Conservation (phyloP, 2,888 invertebrate species). For the Oasisia sp. region DNA sequence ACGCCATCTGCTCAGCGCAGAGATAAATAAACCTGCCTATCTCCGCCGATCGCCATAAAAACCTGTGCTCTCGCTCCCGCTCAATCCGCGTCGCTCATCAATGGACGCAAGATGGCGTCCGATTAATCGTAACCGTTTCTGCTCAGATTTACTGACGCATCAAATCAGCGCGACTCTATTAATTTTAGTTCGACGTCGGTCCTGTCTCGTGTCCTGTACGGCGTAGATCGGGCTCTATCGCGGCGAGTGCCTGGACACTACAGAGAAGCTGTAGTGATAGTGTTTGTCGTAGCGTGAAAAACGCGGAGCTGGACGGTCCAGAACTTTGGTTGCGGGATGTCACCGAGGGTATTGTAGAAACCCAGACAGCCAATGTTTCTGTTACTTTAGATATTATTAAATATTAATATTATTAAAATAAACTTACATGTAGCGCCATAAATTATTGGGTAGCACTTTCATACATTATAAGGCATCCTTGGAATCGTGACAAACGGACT, state of each 20-base stretch:
- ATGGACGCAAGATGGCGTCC: not conserved
- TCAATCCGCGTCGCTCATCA: not conserved
- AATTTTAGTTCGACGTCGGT: not conserved
- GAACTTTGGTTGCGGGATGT: too few relatives aligned
- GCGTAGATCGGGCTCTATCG: not conserved
- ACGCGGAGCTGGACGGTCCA: too few relatives aligned
- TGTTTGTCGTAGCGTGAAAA: not conserved
- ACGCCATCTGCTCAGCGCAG: not conserved
- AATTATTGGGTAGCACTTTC: too few relatives aligned
- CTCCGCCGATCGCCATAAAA: not conserved
- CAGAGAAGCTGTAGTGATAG: not conserved
- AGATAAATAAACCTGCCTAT: not conserved
- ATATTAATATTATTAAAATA: too few relatives aligned
- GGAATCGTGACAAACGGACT: too few relatives aligned
- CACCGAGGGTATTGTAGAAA: too few relatives aligned
- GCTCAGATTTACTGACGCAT: not conserved
- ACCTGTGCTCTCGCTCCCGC: not conserved
- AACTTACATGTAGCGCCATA: too few relatives aligned
- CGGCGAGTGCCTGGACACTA: not conserved
- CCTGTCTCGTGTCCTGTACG: not conserved
- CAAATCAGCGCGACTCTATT: conserved; percentile 7
- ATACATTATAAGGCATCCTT: too few relatives aligned
- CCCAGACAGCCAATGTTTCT: too few relatives aligned
- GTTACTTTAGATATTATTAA: too few relatives aligned
- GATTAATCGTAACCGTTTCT: not conserved